These are phyloP conservation scores for Dascillus cervinus DNA, from an alignment of 2,888 invertebrate genomes.

Conservation along the genomic window DNA sequence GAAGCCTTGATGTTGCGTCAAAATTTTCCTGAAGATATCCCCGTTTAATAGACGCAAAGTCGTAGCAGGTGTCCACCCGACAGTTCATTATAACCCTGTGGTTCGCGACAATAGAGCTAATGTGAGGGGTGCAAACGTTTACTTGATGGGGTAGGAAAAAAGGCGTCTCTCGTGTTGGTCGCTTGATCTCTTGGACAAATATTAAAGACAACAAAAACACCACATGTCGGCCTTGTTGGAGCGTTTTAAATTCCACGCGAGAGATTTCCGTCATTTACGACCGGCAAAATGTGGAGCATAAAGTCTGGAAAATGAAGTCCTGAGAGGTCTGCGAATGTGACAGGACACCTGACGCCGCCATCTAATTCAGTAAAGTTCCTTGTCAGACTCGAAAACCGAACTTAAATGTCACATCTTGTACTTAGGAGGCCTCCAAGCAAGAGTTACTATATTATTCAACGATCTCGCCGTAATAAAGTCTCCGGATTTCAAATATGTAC, in stretches of 20 bases:
- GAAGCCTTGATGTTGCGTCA: too few relatives aligned
- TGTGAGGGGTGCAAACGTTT: constrained; percentile 13
- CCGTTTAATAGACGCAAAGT: constrained; percentile 4
- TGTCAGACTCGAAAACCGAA: constrained; percentile 11
- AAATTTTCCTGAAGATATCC: not conserved
- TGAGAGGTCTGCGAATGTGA: constrained; percentile 18
- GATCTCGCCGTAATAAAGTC: constrained; percentile 22
- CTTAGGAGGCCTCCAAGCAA: constrained; percentile 10
- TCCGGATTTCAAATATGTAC: constrained; percentile 22
- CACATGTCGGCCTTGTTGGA: constrained; percentile 14
- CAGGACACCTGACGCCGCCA: constrained; percentile 20
- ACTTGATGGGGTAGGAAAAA: not conserved
- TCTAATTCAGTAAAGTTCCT: constrained; percentile 13
- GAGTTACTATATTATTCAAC: constrained; percentile 22
- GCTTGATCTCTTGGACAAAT: constrained; percentile 14
- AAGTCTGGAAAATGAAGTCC: constrained; percentile 14
- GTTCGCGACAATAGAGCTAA: constrained; percentile 21
- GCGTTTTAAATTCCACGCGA: constrained; percentile 5
- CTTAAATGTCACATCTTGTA: constrained; percentile 17
- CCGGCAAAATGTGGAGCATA: constrained; percentile 18
- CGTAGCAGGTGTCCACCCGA: constrained; percentile 17
- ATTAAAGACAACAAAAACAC: constrained; percentile 10
- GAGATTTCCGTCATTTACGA: constrained; percentile 17
- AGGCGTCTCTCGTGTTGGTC: constrained; percentile 14
- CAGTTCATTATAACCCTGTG: constrained; percentile 17